Evolutionary conservation across 1,140 invertebrate genomes (phyloP).

Genomic region (Drosophila tani): DNA sequence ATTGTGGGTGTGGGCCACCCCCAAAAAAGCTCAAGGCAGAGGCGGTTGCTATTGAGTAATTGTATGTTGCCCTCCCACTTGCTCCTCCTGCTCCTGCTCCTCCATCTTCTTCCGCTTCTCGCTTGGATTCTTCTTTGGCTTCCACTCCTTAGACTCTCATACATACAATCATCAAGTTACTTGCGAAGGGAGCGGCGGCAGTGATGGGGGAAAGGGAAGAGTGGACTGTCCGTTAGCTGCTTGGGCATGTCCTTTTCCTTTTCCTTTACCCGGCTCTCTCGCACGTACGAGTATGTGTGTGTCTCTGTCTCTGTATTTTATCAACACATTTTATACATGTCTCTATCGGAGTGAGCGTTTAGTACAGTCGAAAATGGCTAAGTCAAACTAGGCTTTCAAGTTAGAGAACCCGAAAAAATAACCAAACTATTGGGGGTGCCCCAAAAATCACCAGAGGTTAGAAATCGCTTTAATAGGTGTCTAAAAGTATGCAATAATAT

Average conservation of each 20-base stretch:
- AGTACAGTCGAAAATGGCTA: slow-evolving; percentile 22
- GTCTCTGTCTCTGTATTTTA: slow-evolving; percentile 45
- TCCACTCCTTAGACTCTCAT: slow-evolving; percentile 40
- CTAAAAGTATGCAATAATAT: too few species aligned
- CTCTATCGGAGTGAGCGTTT: slow-evolving; percentile 42
- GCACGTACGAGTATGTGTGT: slow-evolving; percentile 7
- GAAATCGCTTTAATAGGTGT: not conserved
- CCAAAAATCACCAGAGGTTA: not conserved
- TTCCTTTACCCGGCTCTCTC: slow-evolving; percentile 32
- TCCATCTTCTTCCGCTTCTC: slow-evolving; percentile 18
- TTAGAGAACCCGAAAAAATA: not conserved
- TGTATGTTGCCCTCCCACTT: slow-evolving; percentile 56
- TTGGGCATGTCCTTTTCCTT: slow-evolving; percentile 74
- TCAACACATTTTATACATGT: slow-evolving; percentile 67
- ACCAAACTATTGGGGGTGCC: not conserved
- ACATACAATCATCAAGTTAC: slow-evolving; percentile 79
- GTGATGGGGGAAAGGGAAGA: slow-evolving; percentile 37
- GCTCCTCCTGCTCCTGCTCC: slow-evolving; percentile 2
- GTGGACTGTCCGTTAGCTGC: slow-evolving; percentile 74
- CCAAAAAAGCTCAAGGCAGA: slow-evolving; percentile 70
- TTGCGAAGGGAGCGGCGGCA: slow-evolving; percentile 27
- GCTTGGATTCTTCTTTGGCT: slow-evolving; percentile 45
- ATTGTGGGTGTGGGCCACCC: slow-evolving; percentile 58
- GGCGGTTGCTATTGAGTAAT: slow-evolving; percentile 78
- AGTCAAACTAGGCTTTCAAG: not conserved